Evolutionary conservation across 2,888 invertebrate genomes (phyloP), one percentile per base, ranked within the genome.

Genomic region (Lucinisca nassula): DNA sequence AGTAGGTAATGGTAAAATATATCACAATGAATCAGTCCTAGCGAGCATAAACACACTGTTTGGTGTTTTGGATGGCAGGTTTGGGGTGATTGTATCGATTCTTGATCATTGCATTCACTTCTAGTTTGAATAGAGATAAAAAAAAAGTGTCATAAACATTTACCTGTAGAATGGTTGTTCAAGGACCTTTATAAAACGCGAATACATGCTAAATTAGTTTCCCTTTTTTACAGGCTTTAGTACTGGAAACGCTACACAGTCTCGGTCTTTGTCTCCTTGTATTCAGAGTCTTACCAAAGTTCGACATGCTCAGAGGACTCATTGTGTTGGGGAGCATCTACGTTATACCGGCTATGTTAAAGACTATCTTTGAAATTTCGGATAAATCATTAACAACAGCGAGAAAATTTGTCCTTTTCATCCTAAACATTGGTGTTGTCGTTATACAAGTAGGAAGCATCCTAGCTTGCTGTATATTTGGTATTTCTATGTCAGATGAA

Each of bases 251-350:
- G 1, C 82, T 95, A 17, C 95, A 96, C 81, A 92, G 92, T 2
- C 90, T 95, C 61, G 96, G 96, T 8, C 88, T 95, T n/a, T 94
- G 94, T 76, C 91, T 95, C 70, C 88, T 95, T n/a, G 93, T 95
- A 45, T 95, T 95, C 84, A 91, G 93, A 27, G 94, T 96, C n/a
- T 90, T 96, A 32, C 96, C 96, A 8, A 84, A 92, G 73, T 91
- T 94, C 82, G 96, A 96, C 89, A 93, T 95, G 90, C 87, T 95
- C 21, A 92, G 95, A 12, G 93, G 93, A 0, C 81, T 95, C 14
- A 83, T 95, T 32, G 86, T 95, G 0, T 91, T 95, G 83, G 92
- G 93, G 67, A 92, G 92, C 37, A 91, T 95, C 21, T 93, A 92
- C 79, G 88, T 92, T 12, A 84, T 95, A 6, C 96, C 96, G 4